These are phyloP conservation scores for Phacellophora camtschatica DNA, from an alignment of 30 jellyfish, hydroid and myxozoan genomes.

Conservation along the genomic window DNA sequence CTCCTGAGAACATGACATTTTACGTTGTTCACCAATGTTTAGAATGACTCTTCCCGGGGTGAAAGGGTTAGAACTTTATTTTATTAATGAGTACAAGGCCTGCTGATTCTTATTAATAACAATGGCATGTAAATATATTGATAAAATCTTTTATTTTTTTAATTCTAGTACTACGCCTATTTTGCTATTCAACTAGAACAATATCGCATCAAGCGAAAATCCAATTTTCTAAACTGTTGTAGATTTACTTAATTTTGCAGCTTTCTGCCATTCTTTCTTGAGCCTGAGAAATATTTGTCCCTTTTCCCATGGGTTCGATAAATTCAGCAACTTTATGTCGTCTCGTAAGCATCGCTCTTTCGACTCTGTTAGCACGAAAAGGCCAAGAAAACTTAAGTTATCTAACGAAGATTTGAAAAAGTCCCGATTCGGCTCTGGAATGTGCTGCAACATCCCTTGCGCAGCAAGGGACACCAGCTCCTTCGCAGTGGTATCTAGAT, in stretches of 20 bases:
- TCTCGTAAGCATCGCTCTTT: constrained; percentile 87
- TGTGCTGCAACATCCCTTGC: constrained; percentile 29
- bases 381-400: constrained; percentile 51
- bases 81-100: no score
- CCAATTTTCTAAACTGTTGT: constrained; percentile 64
- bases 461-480: constrained; percentile 77
- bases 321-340: constrained; percentile 64
- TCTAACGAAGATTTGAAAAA: constrained; percentile 60
- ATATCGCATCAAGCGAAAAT: neutral
- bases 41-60: no score
- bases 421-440: constrained; percentile 32
- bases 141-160: no score
- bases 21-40: no score
- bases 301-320: constrained; percentile 82
- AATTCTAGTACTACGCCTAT: no score
- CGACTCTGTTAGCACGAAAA: constrained; percentile 86
- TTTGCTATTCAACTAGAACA: neutral
- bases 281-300: constrained; percentile 81
- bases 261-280: constrained; percentile 84
- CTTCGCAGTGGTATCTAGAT: constrained; percentile 68
- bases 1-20: no score
- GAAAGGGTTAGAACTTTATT: no score
- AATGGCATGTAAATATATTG: no score
- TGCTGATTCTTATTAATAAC: no score
- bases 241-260: constrained; percentile 76